A percentile compares a stretch with the other conserved stretches of the same genome.
phyloP scores from a whole-genome alignment of 2,113 vertebrate species.

The Melospiza melodia region DNA sequence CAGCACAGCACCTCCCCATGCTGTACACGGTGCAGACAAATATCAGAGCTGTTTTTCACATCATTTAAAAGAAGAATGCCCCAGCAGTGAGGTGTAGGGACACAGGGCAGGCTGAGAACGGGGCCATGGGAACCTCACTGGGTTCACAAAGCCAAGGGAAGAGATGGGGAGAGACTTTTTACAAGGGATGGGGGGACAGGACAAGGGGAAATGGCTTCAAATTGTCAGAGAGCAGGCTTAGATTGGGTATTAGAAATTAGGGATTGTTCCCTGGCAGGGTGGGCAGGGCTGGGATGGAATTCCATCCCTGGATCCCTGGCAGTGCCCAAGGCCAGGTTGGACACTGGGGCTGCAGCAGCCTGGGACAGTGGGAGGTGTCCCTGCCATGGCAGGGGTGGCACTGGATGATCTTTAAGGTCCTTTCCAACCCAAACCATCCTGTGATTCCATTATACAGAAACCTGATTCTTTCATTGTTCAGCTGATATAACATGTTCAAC shows the following conservation, averaged over 20 bases:
- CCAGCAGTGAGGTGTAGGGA: neutral
- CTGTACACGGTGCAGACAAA: neutral
- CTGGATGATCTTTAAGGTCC: accelerated
- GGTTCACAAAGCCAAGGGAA: neutral
- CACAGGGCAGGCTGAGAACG: accelerated
- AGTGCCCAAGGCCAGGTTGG: neutral
- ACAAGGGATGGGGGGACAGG: neutral
- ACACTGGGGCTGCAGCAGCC: neutral
- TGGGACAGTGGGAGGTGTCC: neutral
- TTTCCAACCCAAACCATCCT: neutral
- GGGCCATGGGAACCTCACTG: neutral
- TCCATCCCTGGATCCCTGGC: neutral
- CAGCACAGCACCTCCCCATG: neutral
- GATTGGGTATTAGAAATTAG: accelerated
- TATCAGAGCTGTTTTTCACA: neutral
- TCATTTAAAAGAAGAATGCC: neutral
- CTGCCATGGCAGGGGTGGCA: neutral
- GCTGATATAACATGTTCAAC: neutral
- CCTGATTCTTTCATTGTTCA: neutral
- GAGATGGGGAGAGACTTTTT: neutral
- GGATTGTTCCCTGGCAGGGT: accelerated
- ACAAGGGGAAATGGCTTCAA: neutral
- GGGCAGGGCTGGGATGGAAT: accelerated
- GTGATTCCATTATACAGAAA: neutral
- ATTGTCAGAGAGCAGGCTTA: neutral